Conservation (phyloP, 1,140 invertebrate species). For the Aphaenogaster floridana region DNA sequence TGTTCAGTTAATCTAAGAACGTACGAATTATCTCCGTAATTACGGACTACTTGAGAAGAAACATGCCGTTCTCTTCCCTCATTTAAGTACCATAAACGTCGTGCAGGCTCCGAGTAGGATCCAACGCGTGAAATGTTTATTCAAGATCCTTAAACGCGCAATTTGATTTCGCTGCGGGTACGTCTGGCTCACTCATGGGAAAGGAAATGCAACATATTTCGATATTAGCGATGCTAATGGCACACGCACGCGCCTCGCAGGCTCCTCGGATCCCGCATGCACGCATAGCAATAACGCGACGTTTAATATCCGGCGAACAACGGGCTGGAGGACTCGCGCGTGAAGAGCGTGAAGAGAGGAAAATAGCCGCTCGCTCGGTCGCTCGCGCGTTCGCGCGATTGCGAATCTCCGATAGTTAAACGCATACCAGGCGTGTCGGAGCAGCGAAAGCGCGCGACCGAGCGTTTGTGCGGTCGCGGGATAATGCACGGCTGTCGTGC, state of each 20-base stretch:
- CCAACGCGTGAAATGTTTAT: not conserved
- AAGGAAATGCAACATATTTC: not conserved
- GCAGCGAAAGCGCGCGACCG: conserved; percentile 65
- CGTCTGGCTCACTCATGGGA: conserved; percentile 2
- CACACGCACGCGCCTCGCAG: not conserved
- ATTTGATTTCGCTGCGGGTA: not conserved
- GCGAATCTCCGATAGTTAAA: conserved; percentile 51
- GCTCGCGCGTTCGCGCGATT: conserved; percentile 33
- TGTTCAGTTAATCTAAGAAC: not conserved
- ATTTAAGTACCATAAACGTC: not conserved
- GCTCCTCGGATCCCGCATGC: not conserved
- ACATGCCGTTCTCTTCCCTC: not conserved
- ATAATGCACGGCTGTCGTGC: conserved; percentile 57
- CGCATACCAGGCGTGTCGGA: conserved; percentile 63
- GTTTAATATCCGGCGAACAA: conserved; percentile 53
- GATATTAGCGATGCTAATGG: conserved; percentile 36
- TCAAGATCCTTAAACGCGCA: conserved; percentile 29
- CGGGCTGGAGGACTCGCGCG: not conserved
- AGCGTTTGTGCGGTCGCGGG: conserved; percentile 34
- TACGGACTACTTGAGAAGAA: not conserved
- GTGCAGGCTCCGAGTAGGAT: not conserved
- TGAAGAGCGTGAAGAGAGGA: conserved; percentile 34
- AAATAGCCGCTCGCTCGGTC: not conserved
- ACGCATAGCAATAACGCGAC: conserved; percentile 47
- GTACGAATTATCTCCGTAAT: not conserved